Percentiles rank a stretch among this genome's conserved stretches.
Evolutionary conservation across 2,113 vertebrate species (phyloP).

Genomic region (Pionites leucogaster): DNA sequence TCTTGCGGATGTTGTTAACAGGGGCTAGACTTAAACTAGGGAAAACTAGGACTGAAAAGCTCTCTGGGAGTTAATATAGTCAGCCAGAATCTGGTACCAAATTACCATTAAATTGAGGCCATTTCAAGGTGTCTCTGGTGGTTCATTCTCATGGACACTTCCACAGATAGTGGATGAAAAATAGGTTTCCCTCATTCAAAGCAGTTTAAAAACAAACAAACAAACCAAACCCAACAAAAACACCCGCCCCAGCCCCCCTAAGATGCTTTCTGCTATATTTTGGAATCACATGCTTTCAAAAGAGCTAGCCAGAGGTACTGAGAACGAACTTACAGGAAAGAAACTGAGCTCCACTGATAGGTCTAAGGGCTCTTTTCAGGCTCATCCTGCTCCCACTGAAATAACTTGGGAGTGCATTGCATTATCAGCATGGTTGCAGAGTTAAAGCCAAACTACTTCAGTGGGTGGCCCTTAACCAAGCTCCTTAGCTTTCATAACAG

Average conservation of each 20-base stretch:
- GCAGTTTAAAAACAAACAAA: background rate
- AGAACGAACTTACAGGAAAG: background rate
- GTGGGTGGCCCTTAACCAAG: background rate
- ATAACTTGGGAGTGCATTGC: background rate
- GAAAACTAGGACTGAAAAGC: background rate
- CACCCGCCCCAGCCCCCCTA: background rate
- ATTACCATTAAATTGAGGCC: background rate
- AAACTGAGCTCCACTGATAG: background rate
- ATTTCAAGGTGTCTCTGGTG: background rate
- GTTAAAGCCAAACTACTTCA: background rate
- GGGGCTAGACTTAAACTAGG: background rate
- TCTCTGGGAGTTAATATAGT: background rate
- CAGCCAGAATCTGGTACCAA: background rate
- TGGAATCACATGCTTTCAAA: background rate
- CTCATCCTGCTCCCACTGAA: background rate
- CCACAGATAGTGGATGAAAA: fast-evolving
- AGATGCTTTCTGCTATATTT: background rate
- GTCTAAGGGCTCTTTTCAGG: background rate
- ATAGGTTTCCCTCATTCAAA: background rate
- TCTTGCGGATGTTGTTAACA: fast-evolving
- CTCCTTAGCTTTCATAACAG: background rate
- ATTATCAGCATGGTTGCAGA: background rate
- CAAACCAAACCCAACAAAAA: fast-evolving
- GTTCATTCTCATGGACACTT: background rate
- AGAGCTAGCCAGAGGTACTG: background rate